Percentiles rank a stretch among this genome's conserved stretches.
phyloP scores from a whole-genome alignment of 2,888 invertebrate species.

The Rhogogaster chlorosoma region DNA sequence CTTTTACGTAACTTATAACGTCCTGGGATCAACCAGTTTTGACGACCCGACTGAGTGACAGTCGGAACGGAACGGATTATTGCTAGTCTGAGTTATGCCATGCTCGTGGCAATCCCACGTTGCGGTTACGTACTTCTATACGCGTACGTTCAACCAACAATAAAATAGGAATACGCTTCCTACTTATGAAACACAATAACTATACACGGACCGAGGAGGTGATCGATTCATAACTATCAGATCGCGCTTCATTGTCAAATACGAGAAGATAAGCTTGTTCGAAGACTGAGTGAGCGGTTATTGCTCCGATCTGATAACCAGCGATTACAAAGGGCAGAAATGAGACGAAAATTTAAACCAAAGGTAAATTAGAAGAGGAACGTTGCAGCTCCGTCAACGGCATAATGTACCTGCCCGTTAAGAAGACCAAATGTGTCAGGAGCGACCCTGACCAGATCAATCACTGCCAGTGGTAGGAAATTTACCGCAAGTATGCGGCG shows the following conservation, averaged over 20 bases:
- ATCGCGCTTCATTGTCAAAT: neutral
- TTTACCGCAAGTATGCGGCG: slow-evolving; percentile 48
- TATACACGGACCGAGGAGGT: neutral
- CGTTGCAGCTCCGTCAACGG: slow-evolving; percentile 37
- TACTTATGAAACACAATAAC: neutral
- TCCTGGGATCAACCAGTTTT: neutral
- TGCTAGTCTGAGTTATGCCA: neutral
- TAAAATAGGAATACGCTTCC: neutral
- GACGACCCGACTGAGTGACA: slow-evolving; percentile 8
- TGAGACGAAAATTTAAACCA: neutral
- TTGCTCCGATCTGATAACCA: neutral
- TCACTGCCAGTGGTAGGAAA: slow-evolving; percentile 49
- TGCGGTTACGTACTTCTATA: neutral
- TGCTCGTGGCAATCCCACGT: neutral
- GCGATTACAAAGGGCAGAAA: neutral
- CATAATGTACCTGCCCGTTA: slow-evolving; percentile 41
- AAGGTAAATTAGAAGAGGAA: slow-evolving; percentile 8
- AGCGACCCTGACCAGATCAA: slow-evolving; percentile 46
- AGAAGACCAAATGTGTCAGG: slow-evolving; percentile 47
- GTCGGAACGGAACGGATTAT: slow-evolving; percentile 27
- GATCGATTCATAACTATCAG: neutral
- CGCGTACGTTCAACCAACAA: neutral
- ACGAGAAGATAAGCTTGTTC: neutral
- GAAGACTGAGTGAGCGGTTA: neutral
- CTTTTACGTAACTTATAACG: slow-evolving; percentile 1